These are phyloP conservation scores for Alces alces DNA, from an alignment of 2,113 vertebrate genomes.

Conservation along the genomic window DNA sequence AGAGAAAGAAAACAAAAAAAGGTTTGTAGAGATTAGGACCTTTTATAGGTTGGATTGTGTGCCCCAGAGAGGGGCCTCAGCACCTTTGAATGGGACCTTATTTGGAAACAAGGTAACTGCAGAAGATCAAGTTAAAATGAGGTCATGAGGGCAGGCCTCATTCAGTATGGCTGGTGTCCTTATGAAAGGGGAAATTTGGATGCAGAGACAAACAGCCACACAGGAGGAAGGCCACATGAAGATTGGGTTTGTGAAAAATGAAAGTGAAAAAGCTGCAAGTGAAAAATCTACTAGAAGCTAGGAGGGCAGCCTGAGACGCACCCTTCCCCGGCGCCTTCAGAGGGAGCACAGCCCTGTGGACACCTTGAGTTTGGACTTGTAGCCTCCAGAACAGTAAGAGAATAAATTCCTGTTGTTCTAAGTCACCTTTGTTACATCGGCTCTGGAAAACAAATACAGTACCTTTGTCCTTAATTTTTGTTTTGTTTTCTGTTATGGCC, in stretches of 20 bases:
- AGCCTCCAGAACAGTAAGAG: not conserved
- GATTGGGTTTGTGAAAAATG: accelerated
- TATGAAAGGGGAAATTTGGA: not conserved
- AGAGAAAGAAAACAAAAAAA: not conserved
- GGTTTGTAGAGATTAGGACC: accelerated
- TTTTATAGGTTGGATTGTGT: accelerated
- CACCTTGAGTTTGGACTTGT: not conserved
- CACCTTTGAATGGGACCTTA: not conserved
- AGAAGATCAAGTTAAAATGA: too few species aligned
- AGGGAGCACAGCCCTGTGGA: accelerated
- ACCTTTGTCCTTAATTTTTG: not conserved
- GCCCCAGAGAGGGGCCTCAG: not conserved
- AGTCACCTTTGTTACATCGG: accelerated
- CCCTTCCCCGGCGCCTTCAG: accelerated
- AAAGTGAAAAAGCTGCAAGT: too few species aligned
- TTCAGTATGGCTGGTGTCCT: accelerated
- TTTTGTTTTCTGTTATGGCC: not conserved
- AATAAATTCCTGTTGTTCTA: not conserved
- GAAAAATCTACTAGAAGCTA: accelerated
- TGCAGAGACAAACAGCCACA: accelerated
- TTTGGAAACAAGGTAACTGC: not conserved
- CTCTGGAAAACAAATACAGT: accelerated
- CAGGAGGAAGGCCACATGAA: accelerated
- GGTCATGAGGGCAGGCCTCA: accelerated
- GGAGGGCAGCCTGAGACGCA: too few species aligned